Conservation (phyloP, 1,140 invertebrate species). For the Micrasema minimum region DNA sequence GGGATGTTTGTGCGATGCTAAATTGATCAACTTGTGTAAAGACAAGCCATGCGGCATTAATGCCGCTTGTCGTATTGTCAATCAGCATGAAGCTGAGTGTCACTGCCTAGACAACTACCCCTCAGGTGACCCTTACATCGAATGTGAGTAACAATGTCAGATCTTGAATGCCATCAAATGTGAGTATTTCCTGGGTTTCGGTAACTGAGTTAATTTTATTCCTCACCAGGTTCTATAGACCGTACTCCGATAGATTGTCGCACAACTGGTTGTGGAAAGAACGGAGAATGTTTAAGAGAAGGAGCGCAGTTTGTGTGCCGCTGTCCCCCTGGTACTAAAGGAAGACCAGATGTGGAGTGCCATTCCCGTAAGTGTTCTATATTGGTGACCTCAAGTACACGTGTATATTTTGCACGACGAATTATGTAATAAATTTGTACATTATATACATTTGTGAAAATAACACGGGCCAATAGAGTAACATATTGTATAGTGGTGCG, state of each 20-base stretch:
- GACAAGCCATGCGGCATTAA: conserved; percentile 82
- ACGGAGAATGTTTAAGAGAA: conserved; percentile 83
- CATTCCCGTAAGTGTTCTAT: conserved; percentile 77
- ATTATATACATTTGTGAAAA: conserved; percentile 66
- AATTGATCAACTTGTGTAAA: conserved; percentile 73
- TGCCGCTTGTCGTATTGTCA: conserved; percentile 79
- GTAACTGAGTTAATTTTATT: not conserved
- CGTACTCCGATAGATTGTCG: conserved; percentile 79
- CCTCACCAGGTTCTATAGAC: conserved; percentile 70
- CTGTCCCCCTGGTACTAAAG: conserved; percentile 79
- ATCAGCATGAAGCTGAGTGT: conserved; percentile 77
- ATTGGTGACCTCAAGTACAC: conserved; percentile 55
- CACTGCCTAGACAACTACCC: conserved; percentile 85
- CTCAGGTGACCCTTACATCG: conserved; percentile 83
- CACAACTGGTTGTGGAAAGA: conserved; percentile 82
- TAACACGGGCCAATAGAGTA: conserved; percentile 52
- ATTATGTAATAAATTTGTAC: conserved; percentile 66
- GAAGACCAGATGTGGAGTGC: conserved; percentile 79
- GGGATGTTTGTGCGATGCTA: conserved; percentile 79
- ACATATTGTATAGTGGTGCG: conserved; percentile 54
- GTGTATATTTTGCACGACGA: conserved; percentile 65
- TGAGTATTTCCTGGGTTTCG: not conserved
- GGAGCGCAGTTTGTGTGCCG: conserved; percentile 84
- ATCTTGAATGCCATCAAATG: conserved; percentile 9
- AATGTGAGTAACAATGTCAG: conserved; percentile 73